Evolutionary conservation across 2,113 vertebrate species (phyloP).

Genomic region (Chascanopsetta lugubris): DNA sequence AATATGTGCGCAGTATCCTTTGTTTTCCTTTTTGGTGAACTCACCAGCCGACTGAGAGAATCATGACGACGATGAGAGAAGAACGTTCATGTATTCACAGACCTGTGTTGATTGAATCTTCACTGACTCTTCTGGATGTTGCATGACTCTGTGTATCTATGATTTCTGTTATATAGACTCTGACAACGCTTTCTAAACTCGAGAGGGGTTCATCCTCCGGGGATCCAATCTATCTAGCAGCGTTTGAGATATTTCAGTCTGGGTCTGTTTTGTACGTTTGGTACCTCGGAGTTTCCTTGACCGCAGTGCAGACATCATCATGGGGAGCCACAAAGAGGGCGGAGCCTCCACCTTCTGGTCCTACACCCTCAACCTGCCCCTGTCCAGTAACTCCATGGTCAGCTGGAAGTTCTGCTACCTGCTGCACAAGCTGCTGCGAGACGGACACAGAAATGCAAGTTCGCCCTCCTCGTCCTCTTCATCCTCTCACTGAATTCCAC

Average conservation of each 20-base stretch:
- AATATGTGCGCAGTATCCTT: slow-evolving; percentile 98
- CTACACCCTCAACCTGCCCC: slow-evolving; percentile 86
- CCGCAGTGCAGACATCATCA: slow-evolving; percentile 77
- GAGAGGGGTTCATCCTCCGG: too few species aligned
- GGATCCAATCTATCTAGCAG: neutral
- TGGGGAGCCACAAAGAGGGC: slow-evolving; percentile 93
- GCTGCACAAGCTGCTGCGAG: slow-evolving; percentile 94
- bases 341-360: slow-evolving; percentile 95
- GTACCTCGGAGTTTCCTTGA: slow-evolving; percentile 77
- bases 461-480: neutral
- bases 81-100: too few species aligned
- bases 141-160: too few species aligned
- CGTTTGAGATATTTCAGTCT: neutral
- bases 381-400: slow-evolving; percentile 92
- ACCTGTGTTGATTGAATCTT: too few species aligned
- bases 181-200: too few species aligned
- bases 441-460: slow-evolving; percentile 88
- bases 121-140: too few species aligned
- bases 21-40: too few species aligned
- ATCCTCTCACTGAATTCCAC: neutral
- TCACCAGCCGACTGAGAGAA: too few species aligned
- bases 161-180: too few species aligned
- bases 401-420: slow-evolving; percentile 99
- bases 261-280: too few species aligned
- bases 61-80: too few species aligned